phyloP scores from a whole-genome alignment of 2,113 vertebrate genomes.

The Equus quagga region DNA sequence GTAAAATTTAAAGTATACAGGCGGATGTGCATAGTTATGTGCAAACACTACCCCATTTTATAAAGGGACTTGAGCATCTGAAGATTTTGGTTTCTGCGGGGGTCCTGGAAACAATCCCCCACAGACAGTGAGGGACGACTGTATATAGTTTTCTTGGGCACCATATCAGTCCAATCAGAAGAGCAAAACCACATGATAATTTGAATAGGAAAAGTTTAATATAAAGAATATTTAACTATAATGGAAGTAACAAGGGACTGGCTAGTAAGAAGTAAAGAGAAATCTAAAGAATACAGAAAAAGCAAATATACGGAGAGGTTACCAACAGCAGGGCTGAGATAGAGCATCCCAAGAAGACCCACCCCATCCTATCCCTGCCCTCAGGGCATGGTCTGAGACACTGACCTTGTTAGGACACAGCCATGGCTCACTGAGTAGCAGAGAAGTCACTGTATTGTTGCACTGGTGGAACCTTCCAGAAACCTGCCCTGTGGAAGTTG shows the following conservation, averaged over 20 bases:
- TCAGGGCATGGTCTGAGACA: neutral
- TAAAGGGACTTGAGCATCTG: too few species aligned
- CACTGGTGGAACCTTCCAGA: neutral
- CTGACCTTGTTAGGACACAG: neutral
- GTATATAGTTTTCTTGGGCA: neutral
- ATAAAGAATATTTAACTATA: neutral
- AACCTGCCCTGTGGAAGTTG: neutral
- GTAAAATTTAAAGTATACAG: too few species aligned
- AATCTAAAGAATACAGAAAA: neutral
- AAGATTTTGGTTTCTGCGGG: too few species aligned
- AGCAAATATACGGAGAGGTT: neutral
- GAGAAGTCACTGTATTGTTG: neutral
- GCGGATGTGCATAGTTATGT: too few species aligned
- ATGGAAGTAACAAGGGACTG: neutral
- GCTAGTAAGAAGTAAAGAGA: neutral
- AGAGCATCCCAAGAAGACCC: too few species aligned
- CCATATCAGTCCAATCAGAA: neutral
- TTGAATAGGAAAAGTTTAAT: neutral
- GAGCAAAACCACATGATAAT: neutral
- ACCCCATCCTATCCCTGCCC: neutral
- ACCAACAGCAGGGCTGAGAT: neutral
- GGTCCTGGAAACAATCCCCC: too few species aligned
- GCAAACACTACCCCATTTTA: too few species aligned
- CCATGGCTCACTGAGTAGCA: neutral
- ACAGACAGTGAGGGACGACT: too few species aligned